Evolutionary conservation across 37 sponge, comb jelly and placozoan species (phyloP), one percentile per base, ranked within the genome.

Genomic region (Cliona cf. orientalis): DNA sequence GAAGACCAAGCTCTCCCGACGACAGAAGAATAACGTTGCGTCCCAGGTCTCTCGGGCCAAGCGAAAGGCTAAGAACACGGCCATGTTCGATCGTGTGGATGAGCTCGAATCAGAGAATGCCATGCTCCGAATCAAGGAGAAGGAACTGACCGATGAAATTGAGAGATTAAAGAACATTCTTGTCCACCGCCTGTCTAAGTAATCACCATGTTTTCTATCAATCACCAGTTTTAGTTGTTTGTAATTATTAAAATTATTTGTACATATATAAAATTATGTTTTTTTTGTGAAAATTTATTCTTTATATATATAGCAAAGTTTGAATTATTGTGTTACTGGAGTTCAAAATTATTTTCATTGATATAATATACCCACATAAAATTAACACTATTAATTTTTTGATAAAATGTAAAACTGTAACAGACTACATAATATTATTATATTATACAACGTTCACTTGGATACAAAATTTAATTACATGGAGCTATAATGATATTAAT

Each of bases 1-100:
- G 17, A 12, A 7, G 26, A 17, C 7, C 61, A 29, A n/a, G 22
- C 6, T 22, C 63, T 61, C 63, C 63, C 38, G 84, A n/a, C 67
- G 79, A 55, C 66, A 78, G n/a, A 84, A 80, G 76, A 90, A 90
- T 80, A 90, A 90, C 35, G 46, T 45, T 0, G 90, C 90, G 2
- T 90, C 85, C 22, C 66, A 74, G 62, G 80, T 84, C 11, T 90
- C 90, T 0, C 55, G 90, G 21, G 74, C 81, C 31, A 90, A 84
- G 85, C 44, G 90, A 28, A 78, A 61, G 55, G 31, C 33, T 11
- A 76, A 22, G 19, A 26, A 66, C 49, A 45, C 37, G 29, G 39
- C 29, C 42, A 35, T 84, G 67, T 57, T 57, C 22, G 32, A 2
- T 3, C 39, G 90, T 42, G 80, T 73, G 42, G 66, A 74, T 26